Evolutionary conservation across 2,113 vertebrate species (phyloP).

Genomic region (Charadrius vociferus): DNA sequence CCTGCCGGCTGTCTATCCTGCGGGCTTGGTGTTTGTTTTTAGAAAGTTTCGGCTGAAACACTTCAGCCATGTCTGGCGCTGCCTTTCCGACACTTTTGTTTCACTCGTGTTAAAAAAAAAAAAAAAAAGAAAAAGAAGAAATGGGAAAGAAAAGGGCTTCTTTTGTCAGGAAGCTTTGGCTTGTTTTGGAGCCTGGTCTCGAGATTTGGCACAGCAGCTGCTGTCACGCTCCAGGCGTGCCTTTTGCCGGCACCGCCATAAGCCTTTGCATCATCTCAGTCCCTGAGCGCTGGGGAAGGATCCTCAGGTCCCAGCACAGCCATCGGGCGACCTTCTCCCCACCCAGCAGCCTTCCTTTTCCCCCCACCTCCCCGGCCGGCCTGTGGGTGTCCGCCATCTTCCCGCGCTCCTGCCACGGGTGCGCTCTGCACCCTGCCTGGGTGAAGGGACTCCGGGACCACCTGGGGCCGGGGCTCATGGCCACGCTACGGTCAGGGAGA

Average conservation of each 20-base stretch:
- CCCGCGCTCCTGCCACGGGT: fast-evolving
- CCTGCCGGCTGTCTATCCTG: not conserved
- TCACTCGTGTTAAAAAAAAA: not conserved
- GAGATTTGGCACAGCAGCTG: not conserved
- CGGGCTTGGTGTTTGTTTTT: not conserved
- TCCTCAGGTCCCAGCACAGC: not conserved
- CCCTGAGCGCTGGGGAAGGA: not conserved
- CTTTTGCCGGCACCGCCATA: not conserved
- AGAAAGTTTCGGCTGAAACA: not conserved
- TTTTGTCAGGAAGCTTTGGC: not conserved
- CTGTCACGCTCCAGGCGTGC: fast-evolving
- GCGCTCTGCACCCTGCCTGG: not conserved
- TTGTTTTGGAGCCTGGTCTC: not conserved
- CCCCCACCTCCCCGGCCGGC: not conserved
- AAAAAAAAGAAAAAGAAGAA: not conserved
- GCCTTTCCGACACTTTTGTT: not conserved
- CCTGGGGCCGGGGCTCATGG: not conserved
- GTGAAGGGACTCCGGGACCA: no score
- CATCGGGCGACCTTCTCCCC: not conserved
- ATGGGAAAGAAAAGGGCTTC: not conserved
- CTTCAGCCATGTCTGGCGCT: not conserved
- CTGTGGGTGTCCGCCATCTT: not conserved
- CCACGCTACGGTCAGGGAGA: not conserved
- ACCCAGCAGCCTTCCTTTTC: fast-evolving
- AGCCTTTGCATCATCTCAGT: not conserved